A percentile compares a stretch with the other conserved stretches of the same genome.
Evolutionary conservation across 1,140 invertebrate species (phyloP).

Genomic region (Choristoneura fumiferana): DNA sequence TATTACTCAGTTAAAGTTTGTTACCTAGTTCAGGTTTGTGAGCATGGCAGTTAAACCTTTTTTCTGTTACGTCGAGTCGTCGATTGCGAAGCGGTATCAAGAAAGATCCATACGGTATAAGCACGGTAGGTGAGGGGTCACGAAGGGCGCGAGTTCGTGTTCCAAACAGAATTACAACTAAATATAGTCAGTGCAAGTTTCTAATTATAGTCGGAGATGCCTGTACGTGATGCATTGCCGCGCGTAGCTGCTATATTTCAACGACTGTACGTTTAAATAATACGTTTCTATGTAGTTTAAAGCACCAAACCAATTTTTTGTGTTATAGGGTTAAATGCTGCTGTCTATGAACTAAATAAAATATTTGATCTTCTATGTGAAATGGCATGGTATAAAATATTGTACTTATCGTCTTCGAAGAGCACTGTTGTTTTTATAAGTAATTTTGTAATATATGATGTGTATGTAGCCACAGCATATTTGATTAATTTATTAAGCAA

Average conservation of each 20-base stretch:
- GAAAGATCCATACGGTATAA: background rate
- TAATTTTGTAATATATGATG: no score
- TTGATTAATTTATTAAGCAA: conserved; percentile 47
- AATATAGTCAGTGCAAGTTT: conserved; percentile 23
- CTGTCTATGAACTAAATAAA: no score
- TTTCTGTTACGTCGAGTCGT: no score
- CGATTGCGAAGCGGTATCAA: background rate
- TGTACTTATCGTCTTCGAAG: no score
- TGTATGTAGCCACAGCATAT: background rate
- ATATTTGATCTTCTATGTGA: no score
- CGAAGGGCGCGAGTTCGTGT: conserved; percentile 28
- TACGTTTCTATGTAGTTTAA: conserved; percentile 1
- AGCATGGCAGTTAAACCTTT: no score
- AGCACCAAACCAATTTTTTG: background rate
- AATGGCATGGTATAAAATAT: no score
- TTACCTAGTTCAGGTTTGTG: no score
- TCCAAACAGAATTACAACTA: conserved; percentile 23
- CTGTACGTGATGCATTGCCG: conserved; percentile 25
- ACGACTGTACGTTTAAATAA: conserved; percentile 33
- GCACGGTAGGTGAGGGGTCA: conserved; percentile 23
- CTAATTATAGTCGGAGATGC: conserved; percentile 32
- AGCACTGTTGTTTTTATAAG: no score
- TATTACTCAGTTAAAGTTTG: no score
- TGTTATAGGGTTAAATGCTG: no score
- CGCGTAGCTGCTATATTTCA: conserved; percentile 33